Evolutionary conservation across 2,888 invertebrate species (phyloP), one percentile per base, ranked within the genome.

Genomic region (Autographa gamma): DNA sequence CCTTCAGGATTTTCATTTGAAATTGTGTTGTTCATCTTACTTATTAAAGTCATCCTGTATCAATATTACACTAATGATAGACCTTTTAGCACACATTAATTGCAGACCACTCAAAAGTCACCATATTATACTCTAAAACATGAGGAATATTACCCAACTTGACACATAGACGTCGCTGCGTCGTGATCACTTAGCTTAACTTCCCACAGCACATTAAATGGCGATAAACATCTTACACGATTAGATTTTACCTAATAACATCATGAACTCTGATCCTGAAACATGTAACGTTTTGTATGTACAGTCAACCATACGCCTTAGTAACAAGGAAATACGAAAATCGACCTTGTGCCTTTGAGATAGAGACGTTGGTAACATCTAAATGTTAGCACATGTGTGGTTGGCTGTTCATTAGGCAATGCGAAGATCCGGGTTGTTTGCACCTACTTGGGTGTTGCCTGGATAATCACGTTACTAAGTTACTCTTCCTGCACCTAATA

Each of bases 181-280:
- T 71, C 69, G 76, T 78, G 76, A 78, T 80, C 59, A 60, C 66
- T 71, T 60, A 43, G 68, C 52, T 19, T 4, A 73, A 59, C 64
- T 70, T 78, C 73, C 68, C 81, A 63, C 81, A 78, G 48, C 71
- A 71, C 66, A 71, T 78, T 71, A 78, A 73, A 25, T 32, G 48
- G 60, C 59, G 77, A 78, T 80, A 73, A 71, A 60, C 76, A 77
- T 80, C 80, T 70, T 71, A 76, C 81, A 81, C 73, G 80, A 78
- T 80, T 76, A 80, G 71, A 74, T 78, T 73, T 68, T 66, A 60
- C 56, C 71, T 80, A 80, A 80, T 80, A 73, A 80, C 69, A 70
- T 63, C 54, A 59, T 77, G 80, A 80, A 77, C 80, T 80, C 65
- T 80, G 77, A 74, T 80, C 80, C 73, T 73, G 66, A 66, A 71